These are phyloP conservation scores for Calliphora vicina DNA, from an alignment of 1,140 invertebrate species.

Conservation along the genomic window DNA sequence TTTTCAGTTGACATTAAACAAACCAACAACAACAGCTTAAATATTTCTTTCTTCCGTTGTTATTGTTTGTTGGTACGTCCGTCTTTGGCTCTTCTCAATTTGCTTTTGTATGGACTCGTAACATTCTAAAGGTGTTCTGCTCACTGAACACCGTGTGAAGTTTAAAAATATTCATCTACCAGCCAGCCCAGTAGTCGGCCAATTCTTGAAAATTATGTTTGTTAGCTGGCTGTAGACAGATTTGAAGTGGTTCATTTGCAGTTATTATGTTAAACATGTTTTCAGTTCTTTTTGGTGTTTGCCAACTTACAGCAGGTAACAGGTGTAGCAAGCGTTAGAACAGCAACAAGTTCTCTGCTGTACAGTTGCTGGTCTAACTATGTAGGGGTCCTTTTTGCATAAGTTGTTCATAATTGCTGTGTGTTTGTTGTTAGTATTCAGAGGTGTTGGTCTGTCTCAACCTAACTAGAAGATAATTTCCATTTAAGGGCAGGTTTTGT, in stretches of 20 bases:
- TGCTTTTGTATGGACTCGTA: not conserved
- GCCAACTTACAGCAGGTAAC: not conserved
- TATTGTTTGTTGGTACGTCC: not conserved
- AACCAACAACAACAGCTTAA: not conserved
- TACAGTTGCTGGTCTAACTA: not conserved
- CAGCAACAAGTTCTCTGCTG: not conserved
- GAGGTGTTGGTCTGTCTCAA: not conserved
- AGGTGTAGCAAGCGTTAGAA: not conserved
- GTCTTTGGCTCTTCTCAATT: not conserved
- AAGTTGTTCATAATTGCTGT: not conserved
- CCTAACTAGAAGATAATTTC: not conserved
- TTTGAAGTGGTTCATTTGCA: slow-evolving; percentile 7
- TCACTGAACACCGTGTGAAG: slow-evolving; percentile 24
- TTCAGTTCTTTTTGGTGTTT: not conserved
- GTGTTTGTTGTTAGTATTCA: not conserved
- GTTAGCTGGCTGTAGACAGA: not conserved
- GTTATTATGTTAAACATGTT: slow-evolving; percentile 22
- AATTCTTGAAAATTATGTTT: too few species aligned
- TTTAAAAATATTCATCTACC: not conserved
- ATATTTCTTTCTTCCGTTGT: not conserved
- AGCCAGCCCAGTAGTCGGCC: not conserved
- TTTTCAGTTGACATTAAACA: not conserved
- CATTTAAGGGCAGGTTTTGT: not conserved
- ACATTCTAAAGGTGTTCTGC: not conserved
- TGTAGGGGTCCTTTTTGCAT: not conserved